Evolutionary conservation across 2,888 invertebrate species (phyloP).

Genomic region (Mycalesis mineus): DNA sequence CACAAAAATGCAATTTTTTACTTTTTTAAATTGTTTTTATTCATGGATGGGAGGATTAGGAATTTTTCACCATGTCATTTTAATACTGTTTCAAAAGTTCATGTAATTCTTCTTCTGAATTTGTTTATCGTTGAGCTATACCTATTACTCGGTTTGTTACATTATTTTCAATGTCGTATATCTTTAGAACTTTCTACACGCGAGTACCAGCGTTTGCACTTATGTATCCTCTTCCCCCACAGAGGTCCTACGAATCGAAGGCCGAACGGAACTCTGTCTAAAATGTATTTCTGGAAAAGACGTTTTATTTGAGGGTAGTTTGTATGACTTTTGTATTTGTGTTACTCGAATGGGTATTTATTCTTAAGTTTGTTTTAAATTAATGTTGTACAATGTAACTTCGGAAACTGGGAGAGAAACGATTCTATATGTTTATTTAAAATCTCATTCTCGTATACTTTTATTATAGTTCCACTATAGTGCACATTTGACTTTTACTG

Average conservation of each 20-base stretch:
- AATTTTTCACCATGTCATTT: too few relatives aligned
- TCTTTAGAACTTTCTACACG: conserved; percentile 39
- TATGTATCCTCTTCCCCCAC: conserved; percentile 31
- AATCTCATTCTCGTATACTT: too few relatives aligned
- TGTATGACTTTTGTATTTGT: neutral
- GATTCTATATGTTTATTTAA: too few relatives aligned
- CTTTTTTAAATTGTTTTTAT: too few relatives aligned
- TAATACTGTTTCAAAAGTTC: too few relatives aligned
- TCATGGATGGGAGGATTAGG: too few relatives aligned
- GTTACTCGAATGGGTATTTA: neutral
- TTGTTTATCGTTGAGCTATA: neutral
- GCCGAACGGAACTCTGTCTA: conserved; percentile 22
- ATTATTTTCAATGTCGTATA: conserved; percentile 21
- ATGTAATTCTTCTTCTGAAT: too few relatives aligned
- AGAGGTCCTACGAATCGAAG: conserved; percentile 26
- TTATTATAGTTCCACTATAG: too few relatives aligned
- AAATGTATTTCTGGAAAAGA: conserved; percentile 4
- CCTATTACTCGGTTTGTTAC: neutral
- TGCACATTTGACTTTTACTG: too few relatives aligned
- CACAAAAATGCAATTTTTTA: too few relatives aligned
- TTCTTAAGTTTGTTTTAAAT: neutral
- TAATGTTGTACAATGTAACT: neutral
- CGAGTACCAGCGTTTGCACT: conserved; percentile 54
- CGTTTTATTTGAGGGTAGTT: neutral
- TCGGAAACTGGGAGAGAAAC: too few relatives aligned